A percentile compares a stretch with the other conserved stretches of the same genome.
Conservation (phyloP, 2,888 invertebrate species). For the Podotricha telesiphe region DNA sequence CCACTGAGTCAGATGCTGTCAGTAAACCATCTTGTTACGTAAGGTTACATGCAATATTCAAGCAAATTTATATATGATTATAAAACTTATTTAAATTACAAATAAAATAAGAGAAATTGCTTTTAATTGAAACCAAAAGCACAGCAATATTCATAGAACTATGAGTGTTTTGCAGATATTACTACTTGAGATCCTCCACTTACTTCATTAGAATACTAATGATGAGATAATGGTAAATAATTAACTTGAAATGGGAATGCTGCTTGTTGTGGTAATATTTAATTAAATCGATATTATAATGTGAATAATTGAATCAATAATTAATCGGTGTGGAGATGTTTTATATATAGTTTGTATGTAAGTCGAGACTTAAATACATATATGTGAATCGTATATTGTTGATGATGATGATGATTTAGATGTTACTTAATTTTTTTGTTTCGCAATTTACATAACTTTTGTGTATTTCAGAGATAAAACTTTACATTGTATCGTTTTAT, state of each 20-base stretch:
- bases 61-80: background rate
- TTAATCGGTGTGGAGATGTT: slow-evolving; percentile 4
- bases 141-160: slow-evolving; percentile 1
- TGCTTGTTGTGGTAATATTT: slow-evolving; percentile 10
- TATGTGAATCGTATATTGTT: no score
- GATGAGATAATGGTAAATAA: slow-evolving; percentile 18
- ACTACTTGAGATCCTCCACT: background rate
- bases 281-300: slow-evolving; percentile 4
- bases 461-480: no score
- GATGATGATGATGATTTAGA: no score
- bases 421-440: no score
- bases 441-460: no score
- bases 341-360: background rate
- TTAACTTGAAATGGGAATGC: slow-evolving; percentile 10
- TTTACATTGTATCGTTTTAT: no score
- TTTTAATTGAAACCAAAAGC: background rate
- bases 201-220: slow-evolving; percentile 16
- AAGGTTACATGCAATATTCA: background rate
- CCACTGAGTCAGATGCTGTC: background rate
- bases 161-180: background rate
- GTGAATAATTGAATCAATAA: slow-evolving; percentile 8
- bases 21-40: background rate
- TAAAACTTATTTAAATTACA: background rate
- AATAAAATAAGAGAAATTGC: slow-evolving; percentile 19
- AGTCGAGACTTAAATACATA: background rate